Evolutionary conservation across 2,113 vertebrate genomes (phyloP), one percentile per base, ranked within the genome.

Genomic region (Campylomormyrus numenius): DNA sequence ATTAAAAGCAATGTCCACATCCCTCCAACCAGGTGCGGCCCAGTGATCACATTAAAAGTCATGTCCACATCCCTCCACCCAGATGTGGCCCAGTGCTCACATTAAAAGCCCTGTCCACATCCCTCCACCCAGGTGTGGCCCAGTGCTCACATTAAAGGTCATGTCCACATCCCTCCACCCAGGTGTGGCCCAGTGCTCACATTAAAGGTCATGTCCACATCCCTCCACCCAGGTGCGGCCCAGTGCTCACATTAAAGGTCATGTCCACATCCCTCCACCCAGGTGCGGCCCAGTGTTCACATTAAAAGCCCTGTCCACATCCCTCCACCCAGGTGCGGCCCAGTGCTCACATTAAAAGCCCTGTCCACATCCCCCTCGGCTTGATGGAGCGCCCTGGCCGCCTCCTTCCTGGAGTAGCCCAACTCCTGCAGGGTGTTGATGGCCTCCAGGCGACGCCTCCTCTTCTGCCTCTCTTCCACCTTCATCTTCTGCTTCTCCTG

Each of bases 401-500:
- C 97, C 0, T 97, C 97, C 19, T 94, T 95, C n/a, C 94, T 92
- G 0, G 96, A 94, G 91, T 94, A 99, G 21, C 98, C 98, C 93
- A 99, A 94, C 19, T 95, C 95, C 1, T 93, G 94, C 92, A 99
- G 92, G 0, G 91, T 92, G 50, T 94, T 94, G 83, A 98, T 92
- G 27, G 89, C 95, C 89, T 97, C 97, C 91, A 94, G 90, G 52
- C 95, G 95, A 21, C 66, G 94, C 24, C 93, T 91, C 56, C 96
- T 96, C 93, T 96, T 98, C 83, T 96, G 95, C 5, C 93, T 94
- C 92, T 99, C 98, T 89, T 96, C 96, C 89, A 92, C 94, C 93
- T 93, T 95, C 91, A 97, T 96, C 90, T 97, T 95, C 1, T 96
- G 96, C 62, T 96, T 94, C 91, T 98, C 97, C 98, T 99, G 92